phyloP scores from a whole-genome alignment of 2,797 vertebrate species.

The Phataginus tricuspis region DNA sequence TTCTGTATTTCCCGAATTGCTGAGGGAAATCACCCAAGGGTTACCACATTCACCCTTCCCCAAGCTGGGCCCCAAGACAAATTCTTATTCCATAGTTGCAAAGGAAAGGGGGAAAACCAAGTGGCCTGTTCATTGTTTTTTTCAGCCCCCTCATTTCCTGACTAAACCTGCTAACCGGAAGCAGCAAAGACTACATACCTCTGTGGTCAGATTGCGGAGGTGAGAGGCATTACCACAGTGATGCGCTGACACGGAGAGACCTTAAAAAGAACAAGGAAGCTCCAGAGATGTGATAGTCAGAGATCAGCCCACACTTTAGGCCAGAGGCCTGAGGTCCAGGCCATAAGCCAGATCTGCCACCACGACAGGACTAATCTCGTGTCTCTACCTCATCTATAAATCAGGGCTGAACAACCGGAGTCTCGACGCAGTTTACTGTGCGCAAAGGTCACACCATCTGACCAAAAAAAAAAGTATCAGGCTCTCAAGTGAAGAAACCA shows the following conservation, averaged over 20 bases:
- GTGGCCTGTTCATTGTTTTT: neutral
- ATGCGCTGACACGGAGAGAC: neutral
- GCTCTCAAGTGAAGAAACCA: neutral
- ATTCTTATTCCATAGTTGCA: neutral
- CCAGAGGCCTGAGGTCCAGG: neutral
- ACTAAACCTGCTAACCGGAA: neutral
- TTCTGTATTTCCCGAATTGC: neutral
- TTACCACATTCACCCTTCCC: neutral
- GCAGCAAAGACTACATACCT: neutral
- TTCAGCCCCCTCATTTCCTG: slow-evolving; percentile 27
- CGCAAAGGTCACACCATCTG: neutral
- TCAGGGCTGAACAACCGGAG: neutral
- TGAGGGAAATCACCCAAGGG: neutral
- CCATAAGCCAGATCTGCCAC: neutral
- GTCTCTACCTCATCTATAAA: neutral
- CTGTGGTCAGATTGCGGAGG: neutral
- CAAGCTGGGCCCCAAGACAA: neutral
- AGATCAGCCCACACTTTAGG: neutral
- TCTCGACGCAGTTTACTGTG: neutral
- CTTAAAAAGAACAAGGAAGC: neutral
- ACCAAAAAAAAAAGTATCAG: neutral
- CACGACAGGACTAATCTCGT: fast-evolving
- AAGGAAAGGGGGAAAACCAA: slow-evolving; percentile 12
- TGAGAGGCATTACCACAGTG: neutral
- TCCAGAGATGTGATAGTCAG: neutral